These are phyloP conservation scores for Orbicella faveolata DNA, from an alignment of 64 coral and sea anemone species.

Conservation along the genomic window DNA sequence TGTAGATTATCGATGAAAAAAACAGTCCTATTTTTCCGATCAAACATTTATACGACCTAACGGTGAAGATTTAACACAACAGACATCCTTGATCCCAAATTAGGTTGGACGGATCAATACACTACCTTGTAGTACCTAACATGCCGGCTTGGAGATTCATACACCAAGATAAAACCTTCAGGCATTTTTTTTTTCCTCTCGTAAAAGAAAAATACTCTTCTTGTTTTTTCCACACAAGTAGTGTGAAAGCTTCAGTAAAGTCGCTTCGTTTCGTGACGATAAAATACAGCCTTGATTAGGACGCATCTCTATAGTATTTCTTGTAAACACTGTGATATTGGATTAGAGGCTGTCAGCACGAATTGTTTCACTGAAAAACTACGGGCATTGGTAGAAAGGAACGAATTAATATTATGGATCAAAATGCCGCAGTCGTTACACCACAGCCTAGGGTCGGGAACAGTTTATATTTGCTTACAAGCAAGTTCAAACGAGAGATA, in stretches of 20 bases:
- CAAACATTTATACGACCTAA: too few species aligned
- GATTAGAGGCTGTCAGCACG: background rate
- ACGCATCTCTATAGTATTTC: background rate
- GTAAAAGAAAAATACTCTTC: background rate
- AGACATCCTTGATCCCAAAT: background rate
- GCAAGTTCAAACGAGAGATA: background rate
- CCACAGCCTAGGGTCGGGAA: background rate
- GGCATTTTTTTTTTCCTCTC: background rate
- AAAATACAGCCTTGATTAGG: background rate
- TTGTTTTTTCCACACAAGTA: background rate
- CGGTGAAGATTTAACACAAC: background rate
- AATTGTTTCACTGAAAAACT: background rate
- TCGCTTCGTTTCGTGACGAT: background rate
- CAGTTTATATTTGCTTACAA: background rate
- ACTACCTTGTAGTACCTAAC: conserved; percentile 24
- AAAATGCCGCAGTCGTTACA: background rate
- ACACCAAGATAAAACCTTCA: conserved; percentile 3
- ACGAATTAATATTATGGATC: background rate
- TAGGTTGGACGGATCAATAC: background rate
- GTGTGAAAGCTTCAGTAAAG: background rate
- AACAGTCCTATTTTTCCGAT: too few species aligned
- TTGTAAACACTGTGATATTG: conserved; percentile 15
- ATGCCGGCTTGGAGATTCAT: background rate
- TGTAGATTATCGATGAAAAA: too few species aligned
- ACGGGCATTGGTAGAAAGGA: background rate